Evolutionary conservation across 2,888 invertebrate genomes (phyloP).

Genomic region (Pasiphila rectangulata): DNA sequence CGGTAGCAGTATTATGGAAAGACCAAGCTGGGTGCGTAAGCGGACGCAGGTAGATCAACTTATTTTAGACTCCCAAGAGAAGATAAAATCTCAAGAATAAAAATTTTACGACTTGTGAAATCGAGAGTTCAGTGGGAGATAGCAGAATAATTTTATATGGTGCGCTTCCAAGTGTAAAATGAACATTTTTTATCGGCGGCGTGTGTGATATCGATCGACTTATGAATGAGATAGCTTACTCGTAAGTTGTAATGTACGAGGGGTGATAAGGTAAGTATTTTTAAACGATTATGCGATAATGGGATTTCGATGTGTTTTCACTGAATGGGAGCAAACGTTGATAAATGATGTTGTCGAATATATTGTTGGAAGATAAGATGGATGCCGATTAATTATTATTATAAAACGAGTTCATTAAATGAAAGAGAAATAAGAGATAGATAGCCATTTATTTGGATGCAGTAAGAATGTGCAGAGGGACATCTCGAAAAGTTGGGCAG

Average conservation of each 20-base stretch:
- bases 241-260: slow-evolving; percentile 13
- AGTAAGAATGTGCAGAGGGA: too few relatives aligned
- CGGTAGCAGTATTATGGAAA: not conserved
- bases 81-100: slow-evolving; percentile 57
- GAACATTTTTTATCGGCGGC: slow-evolving; percentile 50
- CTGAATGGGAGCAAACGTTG: slow-evolving; percentile 1
- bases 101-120: slow-evolving; percentile 61
- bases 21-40: slow-evolving; percentile 32
- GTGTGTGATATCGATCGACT: slow-evolving; percentile 44
- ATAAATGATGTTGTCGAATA: slow-evolving; percentile 15
- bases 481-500: too few relatives aligned
- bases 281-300: slow-evolving; percentile 13
- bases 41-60: slow-evolving; percentile 44
- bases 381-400: not conserved
- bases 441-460: too few relatives aligned
- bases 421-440: too few relatives aligned
- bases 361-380: slow-evolving; percentile 1
- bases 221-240: slow-evolving; percentile 37
- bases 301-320: slow-evolving; percentile 1
- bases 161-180: slow-evolving; percentile 52
- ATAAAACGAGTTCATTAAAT: too few relatives aligned
- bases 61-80: slow-evolving; percentile 46
- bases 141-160: slow-evolving; percentile 56
- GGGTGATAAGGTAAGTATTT: slow-evolving; percentile 21
- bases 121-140: slow-evolving; percentile 52